Base-by-base conservation (phyloP, 2,888 invertebrate genomes). In the Rotaria macrura region DNA sequence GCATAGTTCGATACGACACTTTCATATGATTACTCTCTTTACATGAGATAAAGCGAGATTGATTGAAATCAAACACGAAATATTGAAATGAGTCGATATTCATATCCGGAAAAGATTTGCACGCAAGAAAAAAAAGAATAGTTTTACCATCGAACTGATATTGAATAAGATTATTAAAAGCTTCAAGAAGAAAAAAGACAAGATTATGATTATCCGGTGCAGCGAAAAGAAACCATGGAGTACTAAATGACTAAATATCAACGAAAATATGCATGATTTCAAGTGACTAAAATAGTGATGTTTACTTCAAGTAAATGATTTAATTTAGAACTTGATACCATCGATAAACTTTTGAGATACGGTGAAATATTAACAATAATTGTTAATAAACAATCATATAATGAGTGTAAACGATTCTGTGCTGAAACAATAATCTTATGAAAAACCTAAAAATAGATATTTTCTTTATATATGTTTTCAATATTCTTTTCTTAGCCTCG, bases 141-240 rank as follows among this genome's bases (percentile, higher is more conserved):
- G n/a, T 38, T 29, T n/a, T 79, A 79, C 79, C 97, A 91, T 97
- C 97, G 91, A 97, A 97, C 92, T 97, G 97, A 90, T 97, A 97
- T 92, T 99, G 99, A 88, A 99, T 99, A 88, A 99, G 97, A 91
- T 99, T 99, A 92, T 99, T 99, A 92, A 99, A 99, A 90, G 97
- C 97, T 93, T 99, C 99, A 85, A 99, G 93, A 84, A 99, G 92
- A 92, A 99, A 98, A 92, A 99, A 99, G 20, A 99, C 96, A 87
- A 99, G 93, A 91, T 99, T 97, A 91, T 99, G 97, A 91, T 99
- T 97, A 65, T 95, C 95, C 2, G 97, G 95, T 83, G 95, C 94
- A 7, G 97, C 96, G 91, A 97, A 96, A 88, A 99, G 93, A 92
- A 99, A 99, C 98, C 98, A 99, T 0, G 98, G 97, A 0, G 98